Evolutionary conservation across 1,140 invertebrate species (phyloP), one percentile per base, ranked within the genome.

Genomic region (Sycophila sp.): DNA sequence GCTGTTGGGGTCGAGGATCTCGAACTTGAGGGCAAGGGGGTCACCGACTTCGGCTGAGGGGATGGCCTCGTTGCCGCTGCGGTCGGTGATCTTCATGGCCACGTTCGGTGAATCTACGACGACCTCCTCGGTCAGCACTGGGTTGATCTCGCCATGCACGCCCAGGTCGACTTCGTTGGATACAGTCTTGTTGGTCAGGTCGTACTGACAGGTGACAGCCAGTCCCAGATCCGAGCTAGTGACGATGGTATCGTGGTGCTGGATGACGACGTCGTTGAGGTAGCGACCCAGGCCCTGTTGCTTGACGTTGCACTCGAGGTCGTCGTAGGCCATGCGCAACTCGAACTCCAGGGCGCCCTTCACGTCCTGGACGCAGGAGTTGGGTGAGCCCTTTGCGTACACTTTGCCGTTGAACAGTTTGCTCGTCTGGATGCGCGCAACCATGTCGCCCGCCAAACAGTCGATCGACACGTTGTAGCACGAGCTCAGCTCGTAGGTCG

Each of bases 391-490:
- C 81, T 97, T 97, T 17, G 94, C 95, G 85, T 97, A 97, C 55
- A 97, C 94, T 86, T 97, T 97, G 47, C 96, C 96, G 81, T 95
- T 94, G 87, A 97, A 97, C 5, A 97, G 87, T 82, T 96, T 96
- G 64, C 93, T 96, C 5, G 96, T 97, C 80, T 94, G 93, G 78
- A 97, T 96, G 30, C 91, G 90, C 19, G 96, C 95, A 36, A 96
- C 90, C 96, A 98, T 98, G 80, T 97, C 95, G 49, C 94, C 93
- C 1, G 94, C 93, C 47, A 94, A 89, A 78, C 96, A 98, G 81
- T 96, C 94, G 76, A 97, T 95, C 75, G 93, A 95, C 19, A 97
- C 94, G 83, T 97, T 97, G 89, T 97, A 98, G 83, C 96, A 98
- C 6, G 96, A 96, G 72, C 94, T 93, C 55, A 98, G 86, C 86